A percentile compares a stretch with the other conserved stretches of the same genome.
Conservation (phyloP, 2,113 vertebrate species). For the human region GRCh38 chr11:40601501-40602000, state of each 20-base stretch:
- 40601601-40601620: slow-evolving; percentile 28
- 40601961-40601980: too few species aligned
- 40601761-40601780: neutral
- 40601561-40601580: neutral
- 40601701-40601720: neutral
- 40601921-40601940: too few species aligned
- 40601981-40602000: too few species aligned
- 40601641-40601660: neutral
- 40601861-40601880: neutral
- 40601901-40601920: too few species aligned
- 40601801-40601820: neutral
- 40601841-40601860: neutral
- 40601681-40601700: neutral
- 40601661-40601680: neutral
- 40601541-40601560: slow-evolving; percentile 36
- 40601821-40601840: neutral
- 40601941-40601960: too few species aligned
- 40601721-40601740: neutral
- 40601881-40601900: too few species aligned
- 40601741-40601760: neutral
- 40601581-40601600: slow-evolving; percentile 17
- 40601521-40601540: neutral
- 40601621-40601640: neutral
- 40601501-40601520: neutral
- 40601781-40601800: neutral